Evolutionary conservation across 1,140 invertebrate species (phyloP), one percentile per base, ranked within the genome.

Genomic region (Megalonaias nervosa): DNA sequence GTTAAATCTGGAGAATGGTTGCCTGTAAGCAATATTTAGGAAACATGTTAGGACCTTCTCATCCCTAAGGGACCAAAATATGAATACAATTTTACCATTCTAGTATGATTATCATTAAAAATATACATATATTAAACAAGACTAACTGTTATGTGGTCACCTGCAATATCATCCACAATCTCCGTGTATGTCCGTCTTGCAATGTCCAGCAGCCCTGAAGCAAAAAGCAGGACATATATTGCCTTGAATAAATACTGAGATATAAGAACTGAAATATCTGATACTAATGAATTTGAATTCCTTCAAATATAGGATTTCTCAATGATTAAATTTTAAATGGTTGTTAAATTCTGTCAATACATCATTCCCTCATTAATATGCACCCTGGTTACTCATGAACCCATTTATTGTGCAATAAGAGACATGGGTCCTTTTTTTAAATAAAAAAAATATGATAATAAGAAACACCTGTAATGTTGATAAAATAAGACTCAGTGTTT

Each of bases 111-210:
- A n/a, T 17, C 56, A 23, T 66, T 67, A 56, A 67, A 61, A 62
- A 62, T 62, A n/a, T n/a, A n/a, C 60, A 62, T 19, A 62, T n/a
- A 15, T 62, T 23, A 12, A n/a, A 11, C 6, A 62, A 62, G 60
- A 62, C 1, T 23, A 0, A 5, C 19, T 23, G 19, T 23, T 23
- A 23, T 13, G 57, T 4, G 74, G 72, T 90, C 87, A 94, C 94
- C 92, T 86, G 93, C 92, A 89, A 97, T 94, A 82, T 97, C 95
- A 84, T 89, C 88, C 15, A 91, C 83, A 73, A 89, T 82, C 80
- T 91, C 90, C 65, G 88, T 87, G 81, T 91, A 91, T n/a, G 88
- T 87, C 77, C 85, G 85, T 79, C 90, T 81, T 19, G 88, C 88
- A 65, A 91, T 86, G 82, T 91, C 89, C 66, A 91, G 72, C 31